Evolutionary conservation across 2,797 vertebrate genomes (phyloP), one percentile per base, ranked within the genome.

Genomic region (Microctenopoma lineatum): DNA sequence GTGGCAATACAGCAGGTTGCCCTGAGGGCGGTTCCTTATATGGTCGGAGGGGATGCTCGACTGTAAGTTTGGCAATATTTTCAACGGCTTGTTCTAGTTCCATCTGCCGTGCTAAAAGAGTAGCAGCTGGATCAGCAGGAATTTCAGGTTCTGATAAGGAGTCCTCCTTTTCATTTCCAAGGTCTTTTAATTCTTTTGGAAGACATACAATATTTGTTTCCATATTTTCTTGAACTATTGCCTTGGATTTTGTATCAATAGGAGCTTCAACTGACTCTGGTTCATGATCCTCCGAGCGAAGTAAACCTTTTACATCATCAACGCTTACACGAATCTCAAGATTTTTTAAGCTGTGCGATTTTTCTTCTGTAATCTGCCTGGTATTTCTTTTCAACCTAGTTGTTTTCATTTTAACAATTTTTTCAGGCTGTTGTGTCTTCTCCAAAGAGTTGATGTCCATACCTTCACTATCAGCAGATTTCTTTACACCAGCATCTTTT

Each of bases 71-170:
- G 9, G 95, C 98, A 2, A 99, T 99, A 73, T 99, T 97, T 91
- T 99, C 96, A 72, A 99, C 98, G 0, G 98, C 98, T 81, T 95
- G 96, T 81, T 99, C 98, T 0, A 99, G 92, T 78, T 99, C 98
- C 59, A 96, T 98, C 87, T 99, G 98, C 57, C 89, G 94, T 34
- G 97, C 95, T 71, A 97, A 86, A 65, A 95, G 95, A 16, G 92
- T 91, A 25, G 93, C 93, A 73, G 95, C 95, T 0, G 97, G 95
- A n/a, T 95, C 93, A 39, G 68, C 81, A 27, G 88, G 90, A 7
- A 92, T 66, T 57, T 97, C 95, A 58, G 91, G 57, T 59, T 96
- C 95, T 57, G 92, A 89, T 0, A 46, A 5, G 1, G 64, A 51
- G 14, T 96, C 90, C 44, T 96, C 96, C 15, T 91, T 94, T 63